A percentile compares a stretch with the other conserved stretches of the same genome.
These are phyloP conservation scores for Strongylocentrotus purpuratus DNA, from an alignment of 35 echinoderm and acorn worm species.

Conservation along the genomic window DNA sequence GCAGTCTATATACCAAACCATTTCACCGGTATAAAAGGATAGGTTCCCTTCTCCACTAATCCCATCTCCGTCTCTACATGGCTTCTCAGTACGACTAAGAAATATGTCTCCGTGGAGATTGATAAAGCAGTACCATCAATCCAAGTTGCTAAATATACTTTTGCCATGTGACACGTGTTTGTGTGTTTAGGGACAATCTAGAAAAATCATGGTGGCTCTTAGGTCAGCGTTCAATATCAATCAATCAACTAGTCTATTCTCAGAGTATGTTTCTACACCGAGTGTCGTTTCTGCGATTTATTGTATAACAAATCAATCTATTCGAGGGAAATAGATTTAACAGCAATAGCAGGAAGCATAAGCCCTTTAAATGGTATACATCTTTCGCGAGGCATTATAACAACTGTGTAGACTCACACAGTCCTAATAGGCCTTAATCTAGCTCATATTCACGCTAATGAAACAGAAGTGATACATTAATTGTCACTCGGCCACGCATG, in stretches of 20 bases:
- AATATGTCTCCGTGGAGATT: constrained; percentile 9
- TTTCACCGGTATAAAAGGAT: not conserved
- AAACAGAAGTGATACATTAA: constrained; percentile 44
- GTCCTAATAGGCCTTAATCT: constrained; percentile 18
- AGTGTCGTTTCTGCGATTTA: not conserved
- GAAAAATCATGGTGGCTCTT: not conserved
- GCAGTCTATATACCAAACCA: not conserved
- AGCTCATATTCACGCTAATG: constrained; percentile 34
- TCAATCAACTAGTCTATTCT: not conserved
- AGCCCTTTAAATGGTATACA: not conserved
- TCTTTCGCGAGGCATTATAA: not conserved
- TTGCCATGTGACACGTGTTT: constrained; percentile 1
- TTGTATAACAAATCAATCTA: not conserved
- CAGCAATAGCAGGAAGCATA: not conserved
- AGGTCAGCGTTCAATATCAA: not conserved
- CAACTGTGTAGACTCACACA: not conserved
- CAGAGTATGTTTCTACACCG: not conserved
- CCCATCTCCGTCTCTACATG: not conserved
- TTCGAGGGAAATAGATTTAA: not conserved
- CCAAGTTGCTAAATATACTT: constrained; percentile 11
- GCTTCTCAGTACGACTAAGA: not conserved
- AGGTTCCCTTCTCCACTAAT: not conserved
- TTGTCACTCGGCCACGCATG: constrained; percentile 28
- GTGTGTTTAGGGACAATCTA: not conserved
- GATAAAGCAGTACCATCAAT: constrained; percentile 11